Evolutionary conservation across 2,113 vertebrate species (phyloP).

Genomic region (Potamarius usumacintae): DNA sequence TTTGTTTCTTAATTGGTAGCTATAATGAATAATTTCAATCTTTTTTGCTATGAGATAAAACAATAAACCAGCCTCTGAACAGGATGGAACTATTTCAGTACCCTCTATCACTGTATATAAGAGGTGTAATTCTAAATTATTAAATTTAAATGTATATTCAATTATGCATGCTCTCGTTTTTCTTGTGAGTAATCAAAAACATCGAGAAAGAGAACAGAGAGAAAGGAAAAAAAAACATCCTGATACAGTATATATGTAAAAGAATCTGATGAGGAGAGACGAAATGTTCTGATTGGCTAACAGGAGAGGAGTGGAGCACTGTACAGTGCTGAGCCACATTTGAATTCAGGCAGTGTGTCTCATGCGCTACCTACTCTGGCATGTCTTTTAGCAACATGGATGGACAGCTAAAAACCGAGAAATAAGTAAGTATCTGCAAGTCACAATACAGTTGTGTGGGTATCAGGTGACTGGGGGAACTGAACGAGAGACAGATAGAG

Average conservation of each 20-base stretch:
- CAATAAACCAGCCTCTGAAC: not conserved
- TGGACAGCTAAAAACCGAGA: not conserved
- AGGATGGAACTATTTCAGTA: not conserved
- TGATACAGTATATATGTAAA: slow-evolving; percentile 41
- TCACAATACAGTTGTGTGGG: slow-evolving; percentile 58
- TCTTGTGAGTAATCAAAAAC: not conserved
- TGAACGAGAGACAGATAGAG: slow-evolving; percentile 38
- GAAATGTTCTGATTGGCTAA: slow-evolving; percentile 16
- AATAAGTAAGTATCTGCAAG: slow-evolving; percentile 46
- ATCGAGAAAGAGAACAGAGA: slow-evolving; percentile 9
- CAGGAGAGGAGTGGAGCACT: slow-evolving; percentile 52
- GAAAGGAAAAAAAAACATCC: slow-evolving; percentile 34
- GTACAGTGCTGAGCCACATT: slow-evolving; percentile 64
- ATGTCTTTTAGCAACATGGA: slow-evolving; percentile 61
- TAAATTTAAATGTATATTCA: not conserved
- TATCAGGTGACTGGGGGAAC: slow-evolving; percentile 62
- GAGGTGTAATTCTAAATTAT: not conserved
- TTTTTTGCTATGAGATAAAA: not conserved
- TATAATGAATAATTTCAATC: not conserved
- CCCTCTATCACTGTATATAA: not conserved
- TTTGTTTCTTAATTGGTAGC: not conserved
- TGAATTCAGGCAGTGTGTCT: slow-evolving; percentile 73
- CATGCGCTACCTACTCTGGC: slow-evolving; percentile 70
- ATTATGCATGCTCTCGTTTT: not conserved
- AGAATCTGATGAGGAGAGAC: slow-evolving; percentile 19